Base-by-base conservation (phyloP, 2,888 invertebrate species). In the Acleris sparsana region DNA sequence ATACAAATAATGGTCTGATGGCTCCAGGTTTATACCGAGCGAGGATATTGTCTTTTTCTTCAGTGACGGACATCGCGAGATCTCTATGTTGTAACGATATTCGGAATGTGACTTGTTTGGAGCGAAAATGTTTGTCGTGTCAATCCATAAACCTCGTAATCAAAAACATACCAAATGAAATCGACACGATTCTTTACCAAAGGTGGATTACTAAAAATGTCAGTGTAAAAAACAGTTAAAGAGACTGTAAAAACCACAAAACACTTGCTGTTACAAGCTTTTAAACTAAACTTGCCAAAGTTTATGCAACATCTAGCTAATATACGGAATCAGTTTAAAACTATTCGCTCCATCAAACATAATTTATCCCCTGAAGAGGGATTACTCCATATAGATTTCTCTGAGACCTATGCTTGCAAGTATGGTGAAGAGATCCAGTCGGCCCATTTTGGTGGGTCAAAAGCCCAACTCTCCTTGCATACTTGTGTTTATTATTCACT, bases 321-420 rank as follows among this genome's bases (percentile, higher is more conserved):
- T 49, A 58, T 69, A 18, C 52, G 52, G 33, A 62, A 73, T 58
- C 72, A 73, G 55, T 39, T 67, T 1, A 57, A 48, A 29, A 22
- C 64, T 58, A 66, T 72, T 44, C 51, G 67, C 64, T 64, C 39
- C 7, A 62, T 72, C 56, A 71, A 72, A 46, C 65, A 68, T 61
- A 62, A 68, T n/a, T n/a, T 53, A n/a, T 53, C 29, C 29, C 48
- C 53, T 0, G 33, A 62, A 6, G 33, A 62, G 44, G 53, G 62
- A 55, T 48, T 62, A 33, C 62, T 55, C 13, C 70, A 73, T 53
- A 55, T 25, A 25, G 25, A 25, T 25, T 25, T 25, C 25, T 25
- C 25, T 71, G 71, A 73, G 64, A 73, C 71, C 17, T 71, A 71
- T 62, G 53, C 44, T 3, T 73, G 68, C 29, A 71, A 72, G 63